Conservation (phyloP, 2,797 vertebrate genomes). For the Gephyroberyx darwinii region DNA sequence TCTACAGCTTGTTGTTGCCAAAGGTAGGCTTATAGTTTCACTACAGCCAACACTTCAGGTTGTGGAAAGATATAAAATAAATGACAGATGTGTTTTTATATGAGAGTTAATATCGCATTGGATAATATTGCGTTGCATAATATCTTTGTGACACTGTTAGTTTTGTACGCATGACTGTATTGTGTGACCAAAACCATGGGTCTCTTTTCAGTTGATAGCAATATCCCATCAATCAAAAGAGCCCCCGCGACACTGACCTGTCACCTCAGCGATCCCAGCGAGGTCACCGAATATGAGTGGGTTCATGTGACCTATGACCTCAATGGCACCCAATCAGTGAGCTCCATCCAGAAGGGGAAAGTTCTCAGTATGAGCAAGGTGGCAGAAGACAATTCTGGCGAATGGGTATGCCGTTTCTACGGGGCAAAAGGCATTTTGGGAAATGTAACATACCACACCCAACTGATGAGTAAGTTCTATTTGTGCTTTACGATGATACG, state of each 20-base stretch:
- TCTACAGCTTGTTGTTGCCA: constrained; percentile 75
- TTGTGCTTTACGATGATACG: background rate
- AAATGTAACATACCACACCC: constrained; percentile 69
- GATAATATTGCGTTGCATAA: no score
- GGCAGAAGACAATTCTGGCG: constrained; percentile 45
- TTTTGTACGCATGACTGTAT: no score
- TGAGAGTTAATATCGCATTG: no score
- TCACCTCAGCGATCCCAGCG: constrained; percentile 64
- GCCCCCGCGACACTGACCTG: constrained; percentile 70
- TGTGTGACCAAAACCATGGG: background rate
- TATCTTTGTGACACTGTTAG: no score
- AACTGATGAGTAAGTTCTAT: constrained; percentile 68
- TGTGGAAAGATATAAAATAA: background rate
- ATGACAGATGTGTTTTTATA: background rate
- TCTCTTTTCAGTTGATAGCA: constrained; percentile 64
- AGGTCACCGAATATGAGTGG: constrained; percentile 77
- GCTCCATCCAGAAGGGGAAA: constrained; percentile 47
- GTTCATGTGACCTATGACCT: constrained; percentile 59
- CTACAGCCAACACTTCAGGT: background rate
- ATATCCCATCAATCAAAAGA: constrained; percentile 25
- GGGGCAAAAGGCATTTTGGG: constrained; percentile 72
- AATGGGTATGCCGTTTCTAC: constrained; percentile 76
- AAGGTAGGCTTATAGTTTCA: constrained; percentile 61
- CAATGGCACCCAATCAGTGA: constrained; percentile 53
- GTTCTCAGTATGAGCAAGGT: constrained; percentile 35